phyloP scores from a whole-genome alignment of 2,888 invertebrate species.

The Volucella inflata region DNA sequence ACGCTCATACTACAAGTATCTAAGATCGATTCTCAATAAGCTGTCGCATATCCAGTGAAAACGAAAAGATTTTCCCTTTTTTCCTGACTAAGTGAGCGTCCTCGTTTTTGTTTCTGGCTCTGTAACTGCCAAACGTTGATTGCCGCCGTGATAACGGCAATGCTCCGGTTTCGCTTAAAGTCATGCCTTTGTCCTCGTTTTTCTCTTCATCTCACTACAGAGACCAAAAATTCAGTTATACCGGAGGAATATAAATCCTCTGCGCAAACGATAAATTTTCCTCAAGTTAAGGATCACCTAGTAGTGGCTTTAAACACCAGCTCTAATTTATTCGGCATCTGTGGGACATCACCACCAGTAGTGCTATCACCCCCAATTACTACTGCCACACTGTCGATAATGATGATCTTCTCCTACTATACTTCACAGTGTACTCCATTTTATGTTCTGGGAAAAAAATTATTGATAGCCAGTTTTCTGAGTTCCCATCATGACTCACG shows the following conservation, averaged over 20 bases:
- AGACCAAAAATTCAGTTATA: conserved; percentile 55
- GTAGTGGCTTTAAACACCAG: conserved; percentile 62
- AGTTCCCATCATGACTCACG: conserved; percentile 27
- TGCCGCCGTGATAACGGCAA: conserved; percentile 58
- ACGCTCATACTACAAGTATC: conserved; percentile 5
- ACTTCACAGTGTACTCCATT: conserved; percentile 35
- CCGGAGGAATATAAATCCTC: conserved; percentile 52
- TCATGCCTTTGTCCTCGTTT: conserved; percentile 48
- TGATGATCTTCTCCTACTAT: conserved; percentile 46
- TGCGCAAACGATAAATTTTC: conserved; percentile 65
- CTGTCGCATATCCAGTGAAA: conserved; percentile 56
- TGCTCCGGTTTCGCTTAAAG: conserved; percentile 60
- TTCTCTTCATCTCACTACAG: neutral
- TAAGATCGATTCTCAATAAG: conserved; percentile 56
- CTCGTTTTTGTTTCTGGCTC: conserved; percentile 28
- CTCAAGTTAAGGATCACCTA: conserved; percentile 57
- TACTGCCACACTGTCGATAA: conserved; percentile 33
- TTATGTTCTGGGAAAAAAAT: conserved; percentile 52
- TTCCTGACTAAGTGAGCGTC: conserved; percentile 8
- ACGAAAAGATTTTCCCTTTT: conserved; percentile 66
- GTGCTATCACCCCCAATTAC: conserved; percentile 29
- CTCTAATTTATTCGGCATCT: conserved; percentile 64
- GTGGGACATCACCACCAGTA: conserved; percentile 34
- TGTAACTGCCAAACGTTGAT: conserved; percentile 42
- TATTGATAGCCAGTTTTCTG: conserved; percentile 52